Percentiles rank a stretch among this genome's conserved stretches.
Evolutionary conservation across 1,140 invertebrate species (phyloP).

Genomic region (Mycetomoellerius zeteki): DNA sequence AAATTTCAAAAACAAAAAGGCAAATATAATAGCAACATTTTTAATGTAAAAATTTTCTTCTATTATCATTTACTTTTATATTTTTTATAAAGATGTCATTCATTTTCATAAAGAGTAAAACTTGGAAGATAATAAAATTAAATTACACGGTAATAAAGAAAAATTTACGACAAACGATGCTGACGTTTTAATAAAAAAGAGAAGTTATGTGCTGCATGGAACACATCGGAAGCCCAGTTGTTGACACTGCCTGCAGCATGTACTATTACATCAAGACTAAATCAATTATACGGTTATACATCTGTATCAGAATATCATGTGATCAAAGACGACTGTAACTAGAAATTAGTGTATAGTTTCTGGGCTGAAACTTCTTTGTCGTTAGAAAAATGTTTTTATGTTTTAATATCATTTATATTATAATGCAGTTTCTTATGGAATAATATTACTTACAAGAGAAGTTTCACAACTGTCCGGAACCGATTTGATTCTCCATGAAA

Average conservation of each 20-base stretch:
- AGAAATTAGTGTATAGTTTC: slow-evolving; percentile 8
- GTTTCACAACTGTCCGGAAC: too few species aligned
- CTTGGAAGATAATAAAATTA: not conserved
- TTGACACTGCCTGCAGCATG: slow-evolving; percentile 56
- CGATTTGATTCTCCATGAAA: too few species aligned
- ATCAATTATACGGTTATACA: slow-evolving; percentile 55
- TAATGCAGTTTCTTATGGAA: not conserved
- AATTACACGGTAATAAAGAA: not conserved
- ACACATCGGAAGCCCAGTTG: not conserved
- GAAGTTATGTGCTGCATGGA: not conserved
- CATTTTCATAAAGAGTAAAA: slow-evolving; percentile 18
- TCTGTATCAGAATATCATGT: not conserved
- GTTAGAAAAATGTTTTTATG: not conserved
- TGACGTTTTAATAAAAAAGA: not conserved
- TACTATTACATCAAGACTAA: slow-evolving; percentile 56
- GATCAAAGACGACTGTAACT: not conserved
- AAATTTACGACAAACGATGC: not conserved
- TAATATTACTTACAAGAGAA: too few species aligned
- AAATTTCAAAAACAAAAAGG: too few species aligned
- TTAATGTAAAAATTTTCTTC: not conserved
- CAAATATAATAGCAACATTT: not conserved
- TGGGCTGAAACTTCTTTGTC: not conserved
- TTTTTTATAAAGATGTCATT: not conserved
- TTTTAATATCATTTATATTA: not conserved
- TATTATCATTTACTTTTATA: not conserved